Evolutionary conservation across 2,888 invertebrate genomes (phyloP).

Genomic region (Teleogryllus oceanicus): DNA sequence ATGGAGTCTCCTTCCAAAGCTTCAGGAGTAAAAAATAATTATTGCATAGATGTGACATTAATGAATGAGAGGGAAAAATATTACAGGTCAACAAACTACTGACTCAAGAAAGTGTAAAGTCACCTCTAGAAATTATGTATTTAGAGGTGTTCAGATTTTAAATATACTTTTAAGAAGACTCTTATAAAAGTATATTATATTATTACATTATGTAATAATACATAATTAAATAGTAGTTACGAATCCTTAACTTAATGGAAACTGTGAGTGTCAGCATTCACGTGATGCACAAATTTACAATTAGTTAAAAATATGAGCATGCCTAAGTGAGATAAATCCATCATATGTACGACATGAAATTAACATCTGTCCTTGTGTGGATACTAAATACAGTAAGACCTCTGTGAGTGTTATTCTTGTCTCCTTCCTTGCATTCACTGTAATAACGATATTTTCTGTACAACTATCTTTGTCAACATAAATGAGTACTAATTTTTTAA

Average conservation of each 20-base stretch:
- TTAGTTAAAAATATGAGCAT: neutral
- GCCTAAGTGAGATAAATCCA: neutral
- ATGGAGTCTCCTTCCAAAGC: no score
- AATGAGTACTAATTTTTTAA: neutral
- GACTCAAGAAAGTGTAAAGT: no score
- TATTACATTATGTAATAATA: neutral
- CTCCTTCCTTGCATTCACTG: slow-evolving; percentile 19
- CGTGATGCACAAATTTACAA: neutral
- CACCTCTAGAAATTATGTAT: no score
- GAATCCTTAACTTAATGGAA: neutral
- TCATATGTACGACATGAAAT: neutral
- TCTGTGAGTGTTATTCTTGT: slow-evolving; percentile 9
- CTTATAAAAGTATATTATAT: neutral
- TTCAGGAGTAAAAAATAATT: no score
- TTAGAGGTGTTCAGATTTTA: no score
- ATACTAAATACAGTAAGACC: neutral
- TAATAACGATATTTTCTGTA: neutral
- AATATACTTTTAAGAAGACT: no score
- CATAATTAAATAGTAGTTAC: neutral
- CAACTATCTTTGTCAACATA: slow-evolving; percentile 9
- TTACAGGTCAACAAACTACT: no score
- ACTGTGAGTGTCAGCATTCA: neutral
- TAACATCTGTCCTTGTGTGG: neutral
- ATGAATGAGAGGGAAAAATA: no score
- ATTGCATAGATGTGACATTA: no score